Percentiles rank a stretch among this genome's conserved stretches.
These are phyloP conservation scores for Dione vanillae DNA, from an alignment of 2,888 invertebrate genomes.

Conservation along the genomic window DNA sequence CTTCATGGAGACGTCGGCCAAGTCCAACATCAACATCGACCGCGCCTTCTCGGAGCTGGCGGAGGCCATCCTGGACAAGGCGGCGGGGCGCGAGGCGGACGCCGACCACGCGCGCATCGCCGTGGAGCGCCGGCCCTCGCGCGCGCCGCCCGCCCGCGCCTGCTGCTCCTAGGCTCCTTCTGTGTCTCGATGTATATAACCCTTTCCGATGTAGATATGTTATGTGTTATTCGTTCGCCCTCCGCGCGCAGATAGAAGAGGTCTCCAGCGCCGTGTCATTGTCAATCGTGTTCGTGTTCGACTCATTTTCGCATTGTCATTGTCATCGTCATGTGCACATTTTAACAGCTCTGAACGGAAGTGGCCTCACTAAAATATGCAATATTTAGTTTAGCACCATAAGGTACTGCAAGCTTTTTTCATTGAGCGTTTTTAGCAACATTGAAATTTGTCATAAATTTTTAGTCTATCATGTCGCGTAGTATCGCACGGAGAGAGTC, in stretches of 20 bases:
- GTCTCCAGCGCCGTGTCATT: too few species aligned
- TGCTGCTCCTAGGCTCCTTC: slow-evolving; percentile 70
- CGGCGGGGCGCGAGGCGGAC: slow-evolving; percentile 91
- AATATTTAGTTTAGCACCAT: too few species aligned
- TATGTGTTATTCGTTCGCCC: slow-evolving; percentile 3
- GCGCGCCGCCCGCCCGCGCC: slow-evolving; percentile 83
- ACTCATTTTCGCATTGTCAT: neutral
- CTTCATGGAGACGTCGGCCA: slow-evolving; percentile 99
- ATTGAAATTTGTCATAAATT: too few species aligned
- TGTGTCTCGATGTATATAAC: slow-evolving; percentile 31
- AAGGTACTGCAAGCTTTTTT: too few species aligned
- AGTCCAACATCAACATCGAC: slow-evolving; percentile 98
- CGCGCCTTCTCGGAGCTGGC: slow-evolving; percentile 97
- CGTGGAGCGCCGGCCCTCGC: slow-evolving; percentile 89
- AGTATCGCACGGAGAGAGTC: neutral
- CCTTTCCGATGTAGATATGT: slow-evolving; percentile 27
- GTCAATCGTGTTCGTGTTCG: slow-evolving; percentile 27
- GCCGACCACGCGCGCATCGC: slow-evolving; percentile 81
- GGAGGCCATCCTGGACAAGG: slow-evolving; percentile 97
- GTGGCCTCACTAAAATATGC: neutral
- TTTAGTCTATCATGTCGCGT: too few species aligned
- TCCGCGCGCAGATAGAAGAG: too few species aligned
- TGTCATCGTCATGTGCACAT: too few species aligned
- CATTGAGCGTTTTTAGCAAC: too few species aligned
- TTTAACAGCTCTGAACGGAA: neutral